Conservation (phyloP, 2,888 invertebrate species). For the Spialia ferax region DNA sequence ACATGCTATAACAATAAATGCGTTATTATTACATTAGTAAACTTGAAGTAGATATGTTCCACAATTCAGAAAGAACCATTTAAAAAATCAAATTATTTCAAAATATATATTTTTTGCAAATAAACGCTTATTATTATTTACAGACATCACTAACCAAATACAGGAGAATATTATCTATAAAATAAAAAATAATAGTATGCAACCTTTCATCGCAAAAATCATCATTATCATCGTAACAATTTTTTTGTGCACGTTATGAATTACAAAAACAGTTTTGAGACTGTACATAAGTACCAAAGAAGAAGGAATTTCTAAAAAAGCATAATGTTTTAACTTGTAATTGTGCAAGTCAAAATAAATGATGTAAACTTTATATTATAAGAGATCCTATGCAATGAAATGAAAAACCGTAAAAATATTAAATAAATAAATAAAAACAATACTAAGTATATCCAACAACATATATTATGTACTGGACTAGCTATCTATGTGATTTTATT, state of each 20-base stretch:
- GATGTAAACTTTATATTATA: too few relatives aligned
- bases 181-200: not conserved
- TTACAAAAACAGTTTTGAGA: constrained; percentile 14
- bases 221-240: too few relatives aligned
- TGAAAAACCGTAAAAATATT: not conserved
- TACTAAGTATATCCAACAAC: too few relatives aligned
- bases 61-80: constrained; percentile 58
- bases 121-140: constrained; percentile 23
- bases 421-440: too few relatives aligned
- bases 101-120: not conserved
- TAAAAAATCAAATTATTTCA: constrained; percentile 11
- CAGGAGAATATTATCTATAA: not conserved
- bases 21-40: constrained; percentile 64
- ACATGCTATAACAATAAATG: constrained; percentile 64
- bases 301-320: too few relatives aligned
- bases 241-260: not conserved
- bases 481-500: not conserved
- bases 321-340: too few relatives aligned
- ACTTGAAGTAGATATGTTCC: constrained; percentile 82
- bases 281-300: too few relatives aligned
- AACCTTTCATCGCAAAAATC: not conserved
- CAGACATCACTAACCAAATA: constrained; percentile 36
- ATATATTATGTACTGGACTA: too few relatives aligned
- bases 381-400: too few relatives aligned
- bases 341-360: too few relatives aligned